Base-by-base conservation (phyloP, 2,888 invertebrate genomes). In the Hyalella azteca region DNA sequence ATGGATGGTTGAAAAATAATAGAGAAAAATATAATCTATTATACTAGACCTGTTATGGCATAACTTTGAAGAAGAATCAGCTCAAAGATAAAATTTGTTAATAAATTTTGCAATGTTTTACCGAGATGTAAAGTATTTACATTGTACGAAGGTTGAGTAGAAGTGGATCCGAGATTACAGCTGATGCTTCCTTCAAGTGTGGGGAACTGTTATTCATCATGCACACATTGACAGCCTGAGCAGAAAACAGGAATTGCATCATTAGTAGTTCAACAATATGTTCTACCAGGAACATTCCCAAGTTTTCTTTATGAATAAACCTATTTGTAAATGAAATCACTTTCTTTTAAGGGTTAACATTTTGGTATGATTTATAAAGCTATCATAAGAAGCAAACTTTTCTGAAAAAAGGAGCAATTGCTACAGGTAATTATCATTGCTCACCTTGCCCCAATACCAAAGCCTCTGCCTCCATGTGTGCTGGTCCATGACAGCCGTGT, bases 61-160 rank as follows among this genome's bases (percentile, higher is more conserved):
- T n/a, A n/a, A n/a, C n/a, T n/a, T n/a, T n/a, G n/a, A n/a, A n/a
- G n/a, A n/a, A n/a, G n/a, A n/a, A n/a, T n/a, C n/a, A n/a, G n/a
- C n/a, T n/a, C n/a, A n/a, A n/a, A n/a, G n/a, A n/a, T n/a, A n/a
- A n/a, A n/a, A n/a, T n/a, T n/a, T n/a, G n/a, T n/a, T n/a, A n/a
- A n/a, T n/a, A n/a, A n/a, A n/a, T n/a, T n/a, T n/a, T n/a, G n/a
- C n/a, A n/a, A n/a, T n/a, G n/a, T n/a, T n/a, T n/a, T n/a, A n/a
- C n/a, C n/a, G n/a, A n/a, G n/a, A n/a, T n/a, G n/a, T 22, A 54
- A 3, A 54, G 1, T 32, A 66, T 36, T 66, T 36, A 66, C 66
- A 66, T 36, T 36, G 66, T 66, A 36, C 66, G 66, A 0, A 66
- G 66, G 29, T 66, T 66, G 66, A 66, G 66, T 36, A 66, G 66